phyloP scores from a whole-genome alignment of 2,797 vertebrate genomes.

The Silurus lanzhouensis region DNA sequence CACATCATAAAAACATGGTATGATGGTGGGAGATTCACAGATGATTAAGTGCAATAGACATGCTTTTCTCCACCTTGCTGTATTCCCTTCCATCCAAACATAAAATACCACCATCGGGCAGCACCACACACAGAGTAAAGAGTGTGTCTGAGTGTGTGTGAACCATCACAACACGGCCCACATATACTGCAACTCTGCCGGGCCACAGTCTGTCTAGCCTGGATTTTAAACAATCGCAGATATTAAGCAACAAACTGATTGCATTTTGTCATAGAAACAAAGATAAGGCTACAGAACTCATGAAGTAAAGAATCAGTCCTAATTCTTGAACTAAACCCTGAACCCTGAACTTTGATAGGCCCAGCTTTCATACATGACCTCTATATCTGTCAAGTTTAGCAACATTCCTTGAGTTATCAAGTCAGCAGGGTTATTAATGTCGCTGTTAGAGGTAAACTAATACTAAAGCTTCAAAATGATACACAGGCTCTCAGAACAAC shows the following conservation, averaged over 20 bases:
- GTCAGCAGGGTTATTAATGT: neutral
- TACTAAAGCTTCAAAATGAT: neutral
- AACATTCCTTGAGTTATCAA: neutral
- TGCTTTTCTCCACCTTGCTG: constrained; percentile 45
- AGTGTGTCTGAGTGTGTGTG: constrained; percentile 12
- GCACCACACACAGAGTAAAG: constrained; percentile 64
- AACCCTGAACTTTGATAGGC: neutral
- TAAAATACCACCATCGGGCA: constrained; percentile 67
- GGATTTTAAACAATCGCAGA: constrained; percentile 22
- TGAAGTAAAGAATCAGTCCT: neutral
- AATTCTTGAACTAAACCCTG: neutral
- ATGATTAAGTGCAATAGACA: constrained; percentile 63
- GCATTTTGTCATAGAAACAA: neutral
- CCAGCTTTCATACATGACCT: neutral
- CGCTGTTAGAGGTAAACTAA: neutral
- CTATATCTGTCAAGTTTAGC: neutral
- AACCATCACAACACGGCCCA: constrained; percentile 25
- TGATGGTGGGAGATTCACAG: constrained; percentile 58
- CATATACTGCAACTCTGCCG: constrained; percentile 28
- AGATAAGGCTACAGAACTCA: neutral
- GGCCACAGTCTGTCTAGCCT: constrained; percentile 14
- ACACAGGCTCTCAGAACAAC: neutral
- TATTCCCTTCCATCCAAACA: constrained; percentile 45
- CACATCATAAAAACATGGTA: constrained; percentile 47
- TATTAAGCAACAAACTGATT: constrained; percentile 9